A percentile compares a stretch with the other conserved stretches of the same genome.
These are phyloP conservation scores for Clistopyga incitator DNA, from an alignment of 2,888 invertebrate genomes.

Conservation along the genomic window DNA sequence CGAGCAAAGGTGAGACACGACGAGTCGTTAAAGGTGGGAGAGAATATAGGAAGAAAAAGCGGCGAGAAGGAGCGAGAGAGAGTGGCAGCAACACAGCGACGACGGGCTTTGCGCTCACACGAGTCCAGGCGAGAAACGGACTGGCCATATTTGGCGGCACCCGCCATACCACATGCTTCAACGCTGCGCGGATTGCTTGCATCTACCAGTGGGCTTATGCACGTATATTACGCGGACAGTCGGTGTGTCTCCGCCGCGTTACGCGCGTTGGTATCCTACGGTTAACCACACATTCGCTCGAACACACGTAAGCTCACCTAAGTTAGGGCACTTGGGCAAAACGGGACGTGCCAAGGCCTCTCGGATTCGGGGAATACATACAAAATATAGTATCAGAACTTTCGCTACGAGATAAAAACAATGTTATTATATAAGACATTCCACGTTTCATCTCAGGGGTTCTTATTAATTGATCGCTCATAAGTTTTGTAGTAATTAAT, in stretches of 20 bases:
- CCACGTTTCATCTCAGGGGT: too few relatives aligned
- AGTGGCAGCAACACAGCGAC: constrained; percentile 11
- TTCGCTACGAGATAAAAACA: background rate
- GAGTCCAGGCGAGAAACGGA: constrained; percentile 72
- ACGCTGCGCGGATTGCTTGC: constrained; percentile 26
- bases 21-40: constrained; percentile 38
- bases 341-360: constrained; percentile 11
- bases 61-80: constrained; percentile 33
- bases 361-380: background rate
- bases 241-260: background rate
- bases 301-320: constrained; percentile 2
- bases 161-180: constrained; percentile 64
- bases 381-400: background rate
- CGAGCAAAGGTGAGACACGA: constrained; percentile 36
- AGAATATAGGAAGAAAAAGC: constrained; percentile 31
- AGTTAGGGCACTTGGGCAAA: constrained; percentile 1
- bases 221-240: constrained; percentile 9
- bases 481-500: too few relatives aligned
- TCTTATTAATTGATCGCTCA: too few relatives aligned
- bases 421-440: background rate
- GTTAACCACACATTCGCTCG: constrained; percentile 11
- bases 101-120: constrained; percentile 37
- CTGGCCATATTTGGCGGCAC: constrained; percentile 75
- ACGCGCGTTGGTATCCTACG: constrained; percentile 10
- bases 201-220: constrained; percentile 24